Evolutionary conservation across 2,888 invertebrate genomes (phyloP), one percentile per base, ranked within the genome.

Genomic region (Drosophila eohydei): DNA sequence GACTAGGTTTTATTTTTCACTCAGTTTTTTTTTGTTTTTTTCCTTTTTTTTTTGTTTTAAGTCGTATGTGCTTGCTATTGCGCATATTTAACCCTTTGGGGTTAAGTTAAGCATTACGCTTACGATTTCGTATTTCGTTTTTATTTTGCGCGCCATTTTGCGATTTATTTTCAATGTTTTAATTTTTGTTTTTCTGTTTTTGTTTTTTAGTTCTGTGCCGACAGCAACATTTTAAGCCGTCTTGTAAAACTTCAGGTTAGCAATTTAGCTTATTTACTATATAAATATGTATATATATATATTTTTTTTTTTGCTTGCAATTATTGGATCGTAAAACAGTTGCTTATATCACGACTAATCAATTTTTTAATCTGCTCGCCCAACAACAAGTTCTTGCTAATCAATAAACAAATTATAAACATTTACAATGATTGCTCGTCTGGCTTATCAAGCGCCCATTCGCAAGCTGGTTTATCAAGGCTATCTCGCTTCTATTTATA

Each of bases 41-140:
- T 32, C 48, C 12, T 14, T 2, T 14, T 34, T 0, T 14, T 52
- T 32, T 51, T 34, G 34, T 7, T 71, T 76, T 21, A 61, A 72
- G 66, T 65, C 71, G 55, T 64, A 71, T 71, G 69, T 66, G 56
- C 81, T 74, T 86, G 81, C 70, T 71, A 72, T 84, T 84, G 85
- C 82, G 85, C 86, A 88, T 89, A 76, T 77, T 86, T 86, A 86
- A 86, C 86, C 89, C 81, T 74, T 74, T 38, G 74, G 82, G 89
- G 86, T 86, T 86, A 89, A 86, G 88, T 88, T 85, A 86, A 89
- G 68, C 86, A 80, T 83, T 86, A 77, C 82, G 83, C 71, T 85
- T 87, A 71, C 74, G 72, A 70, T 82, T 87, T 21, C 21, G 21
- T 67, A 74, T 67, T 76, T 74, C 58, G 71, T 71, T 84, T 50